Evolutionary conservation across 2,888 invertebrate genomes (phyloP).

Genomic region (Lepeophtheirus nordmannii): DNA sequence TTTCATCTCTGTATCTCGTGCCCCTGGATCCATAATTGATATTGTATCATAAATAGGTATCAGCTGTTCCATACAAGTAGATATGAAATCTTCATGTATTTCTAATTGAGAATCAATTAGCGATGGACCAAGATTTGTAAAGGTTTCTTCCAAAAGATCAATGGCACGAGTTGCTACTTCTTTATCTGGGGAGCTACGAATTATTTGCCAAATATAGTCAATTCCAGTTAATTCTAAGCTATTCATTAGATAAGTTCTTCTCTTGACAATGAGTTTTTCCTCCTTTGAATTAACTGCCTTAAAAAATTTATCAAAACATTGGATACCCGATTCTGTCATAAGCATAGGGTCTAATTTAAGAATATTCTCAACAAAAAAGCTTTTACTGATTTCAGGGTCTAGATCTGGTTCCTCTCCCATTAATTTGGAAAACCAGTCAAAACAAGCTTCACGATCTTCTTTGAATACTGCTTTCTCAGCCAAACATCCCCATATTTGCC

Average conservation of each 20-base stretch:
- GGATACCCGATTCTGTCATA: conserved; percentile 85
- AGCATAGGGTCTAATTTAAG: conserved; percentile 76
- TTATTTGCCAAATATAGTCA: conserved; percentile 88
- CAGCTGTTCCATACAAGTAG: conserved; percentile 75
- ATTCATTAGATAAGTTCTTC: conserved; percentile 70
- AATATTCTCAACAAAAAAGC: conserved; percentile 89
- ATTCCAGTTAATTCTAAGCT: conserved; percentile 87
- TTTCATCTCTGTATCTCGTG: conserved; percentile 38
- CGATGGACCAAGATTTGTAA: conserved; percentile 76
- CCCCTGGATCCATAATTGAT: conserved; percentile 41
- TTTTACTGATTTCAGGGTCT: conserved; percentile 84
- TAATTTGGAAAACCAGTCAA: conserved; percentile 92
- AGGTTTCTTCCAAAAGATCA: conserved; percentile 75
- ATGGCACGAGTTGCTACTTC: conserved; percentile 85
- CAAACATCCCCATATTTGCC: conserved; percentile 89
- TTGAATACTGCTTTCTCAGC: conserved; percentile 83
- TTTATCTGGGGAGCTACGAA: conserved; percentile 64
- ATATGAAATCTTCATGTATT: conserved; percentile 81
- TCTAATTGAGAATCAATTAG: conserved; percentile 44
- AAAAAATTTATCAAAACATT: conserved; percentile 68
- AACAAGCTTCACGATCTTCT: conserved; percentile 86
- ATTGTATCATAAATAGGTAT: conserved; percentile 72
- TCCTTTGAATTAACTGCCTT: conserved; percentile 89
- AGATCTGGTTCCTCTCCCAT: conserved; percentile 94
- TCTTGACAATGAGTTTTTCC: conserved; percentile 70